A percentile compares a stretch with the other conserved stretches of the same genome.
Evolutionary conservation across 2,888 invertebrate genomes (phyloP).

Genomic region (Athalia cordata): DNA sequence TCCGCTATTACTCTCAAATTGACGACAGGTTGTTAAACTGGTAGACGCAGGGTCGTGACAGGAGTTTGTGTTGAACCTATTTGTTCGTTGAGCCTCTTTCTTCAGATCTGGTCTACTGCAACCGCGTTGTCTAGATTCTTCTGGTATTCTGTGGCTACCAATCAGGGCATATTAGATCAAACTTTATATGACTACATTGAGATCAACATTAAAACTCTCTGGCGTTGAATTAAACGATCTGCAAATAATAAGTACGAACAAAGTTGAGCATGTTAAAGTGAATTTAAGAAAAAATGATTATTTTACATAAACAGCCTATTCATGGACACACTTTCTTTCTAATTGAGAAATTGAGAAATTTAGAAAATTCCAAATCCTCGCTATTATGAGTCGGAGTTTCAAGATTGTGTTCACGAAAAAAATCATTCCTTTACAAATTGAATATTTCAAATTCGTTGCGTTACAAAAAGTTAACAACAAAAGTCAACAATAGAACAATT

Average conservation of each 20-base stretch:
- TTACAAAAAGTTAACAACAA: slow-evolving; percentile 1
- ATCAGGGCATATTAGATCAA: slow-evolving; percentile 50
- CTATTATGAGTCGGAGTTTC: no score
- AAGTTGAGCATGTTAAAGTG: neutral
- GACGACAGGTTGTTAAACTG: slow-evolving; percentile 39
- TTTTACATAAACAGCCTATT: neutral
- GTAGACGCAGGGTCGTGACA: slow-evolving; percentile 35
- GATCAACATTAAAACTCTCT: slow-evolving; percentile 69
- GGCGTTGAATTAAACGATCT: slow-evolving; percentile 70
- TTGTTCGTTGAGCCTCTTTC: slow-evolving; percentile 51
- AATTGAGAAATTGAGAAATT: neutral
- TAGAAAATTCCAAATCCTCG: no score
- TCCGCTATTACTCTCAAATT: slow-evolving; percentile 10
- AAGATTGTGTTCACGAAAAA: no score
- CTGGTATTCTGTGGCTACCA: slow-evolving; percentile 56
- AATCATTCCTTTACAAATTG: neutral
- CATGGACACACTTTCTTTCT: neutral
- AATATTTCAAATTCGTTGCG: neutral
- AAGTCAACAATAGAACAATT: slow-evolving; percentile 12
- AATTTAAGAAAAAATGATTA: neutral
- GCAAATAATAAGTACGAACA: slow-evolving; percentile 59
- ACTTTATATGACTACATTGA: slow-evolving; percentile 67
- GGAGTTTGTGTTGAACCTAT: slow-evolving; percentile 48
- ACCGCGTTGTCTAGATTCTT: slow-evolving; percentile 47
- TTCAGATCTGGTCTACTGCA: slow-evolving; percentile 44